Conservation (phyloP, 2,888 invertebrate species). For the Pheosia gnoma region DNA sequence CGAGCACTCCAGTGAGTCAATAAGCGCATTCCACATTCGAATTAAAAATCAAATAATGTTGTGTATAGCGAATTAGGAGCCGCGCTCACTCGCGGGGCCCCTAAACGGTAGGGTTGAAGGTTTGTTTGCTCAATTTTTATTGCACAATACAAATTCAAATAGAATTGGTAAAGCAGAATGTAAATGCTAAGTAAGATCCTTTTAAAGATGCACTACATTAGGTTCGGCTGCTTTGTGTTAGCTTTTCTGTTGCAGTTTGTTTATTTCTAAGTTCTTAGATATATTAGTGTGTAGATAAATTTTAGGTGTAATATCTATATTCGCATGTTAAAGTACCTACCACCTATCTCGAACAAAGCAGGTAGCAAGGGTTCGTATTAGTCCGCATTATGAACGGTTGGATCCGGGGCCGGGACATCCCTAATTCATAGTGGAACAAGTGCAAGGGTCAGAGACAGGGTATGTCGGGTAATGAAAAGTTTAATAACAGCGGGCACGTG, state of each 20-base stretch:
- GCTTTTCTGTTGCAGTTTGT: background rate
- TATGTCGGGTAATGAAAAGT: conserved; percentile 71
- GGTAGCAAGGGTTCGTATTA: conserved; percentile 38
- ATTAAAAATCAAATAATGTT: conserved; percentile 83
- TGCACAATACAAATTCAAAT: background rate
- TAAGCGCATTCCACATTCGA: conserved; percentile 74
- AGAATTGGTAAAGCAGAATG: background rate
- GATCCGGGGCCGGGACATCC: conserved; percentile 28
- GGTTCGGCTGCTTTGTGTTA: background rate
- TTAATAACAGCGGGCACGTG: conserved; percentile 78
- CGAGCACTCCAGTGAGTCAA: conserved; percentile 59
- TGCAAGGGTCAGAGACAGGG: conserved; percentile 48
- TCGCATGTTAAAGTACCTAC: background rate
- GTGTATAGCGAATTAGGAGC: conserved; percentile 68
- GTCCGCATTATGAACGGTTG: conserved; percentile 34
- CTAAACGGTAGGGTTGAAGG: conserved; percentile 24
- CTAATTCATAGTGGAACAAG: conserved; percentile 47
- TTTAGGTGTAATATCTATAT: background rate
- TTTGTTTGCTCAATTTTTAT: background rate
- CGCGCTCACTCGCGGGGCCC: conserved; percentile 12
- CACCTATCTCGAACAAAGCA: conserved; percentile 30
- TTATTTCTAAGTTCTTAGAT: background rate
- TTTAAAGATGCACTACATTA: too few species aligned
- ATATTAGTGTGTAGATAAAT: too few species aligned
- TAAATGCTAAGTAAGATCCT: too few species aligned